Evolutionary conservation across 2,113 vertebrate genomes (phyloP).

Genomic region (Aptenodytes patagonicus): DNA sequence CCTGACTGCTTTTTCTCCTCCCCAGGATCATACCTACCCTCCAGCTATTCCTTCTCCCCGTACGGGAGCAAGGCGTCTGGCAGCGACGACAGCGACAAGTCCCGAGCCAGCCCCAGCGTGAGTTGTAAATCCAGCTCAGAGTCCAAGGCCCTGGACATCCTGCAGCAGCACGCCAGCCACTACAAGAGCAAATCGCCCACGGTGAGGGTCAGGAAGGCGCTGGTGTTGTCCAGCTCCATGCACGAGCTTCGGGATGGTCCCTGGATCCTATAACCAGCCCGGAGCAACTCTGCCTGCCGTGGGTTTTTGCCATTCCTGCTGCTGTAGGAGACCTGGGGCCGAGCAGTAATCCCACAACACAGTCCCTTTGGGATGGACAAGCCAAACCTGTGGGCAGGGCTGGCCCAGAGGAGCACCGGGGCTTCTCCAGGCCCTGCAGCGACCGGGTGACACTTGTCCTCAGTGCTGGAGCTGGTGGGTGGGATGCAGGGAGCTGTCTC

Average conservation of each 20-base stretch:
- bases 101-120: conserved; percentile 91
- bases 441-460: neutral
- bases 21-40: conserved; percentile 91
- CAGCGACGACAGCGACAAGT: conserved; percentile 91
- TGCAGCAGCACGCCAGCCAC: conserved; percentile 98
- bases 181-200: conserved; percentile 99
- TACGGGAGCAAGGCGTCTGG: conserved; percentile 89
- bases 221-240: neutral
- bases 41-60: conserved; percentile 94
- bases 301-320: neutral
- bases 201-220: conserved; percentile 66
- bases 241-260: neutral
- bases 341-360: neutral
- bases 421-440: neutral
- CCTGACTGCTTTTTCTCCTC: neutral
- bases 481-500: neutral
- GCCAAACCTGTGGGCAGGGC: neutral
- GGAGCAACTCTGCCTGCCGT: fast-evolving
- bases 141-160: conserved; percentile 96
- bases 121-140: conserved; percentile 89
- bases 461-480: neutral
- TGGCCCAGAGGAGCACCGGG: neutral
- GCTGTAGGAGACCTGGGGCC: neutral
- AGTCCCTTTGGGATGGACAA: neutral
- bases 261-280: neutral